Evolutionary conservation across 2,113 vertebrate species (phyloP), one percentile per base, ranked within the genome.

Genomic region (Megaceryle maxima): DNA sequence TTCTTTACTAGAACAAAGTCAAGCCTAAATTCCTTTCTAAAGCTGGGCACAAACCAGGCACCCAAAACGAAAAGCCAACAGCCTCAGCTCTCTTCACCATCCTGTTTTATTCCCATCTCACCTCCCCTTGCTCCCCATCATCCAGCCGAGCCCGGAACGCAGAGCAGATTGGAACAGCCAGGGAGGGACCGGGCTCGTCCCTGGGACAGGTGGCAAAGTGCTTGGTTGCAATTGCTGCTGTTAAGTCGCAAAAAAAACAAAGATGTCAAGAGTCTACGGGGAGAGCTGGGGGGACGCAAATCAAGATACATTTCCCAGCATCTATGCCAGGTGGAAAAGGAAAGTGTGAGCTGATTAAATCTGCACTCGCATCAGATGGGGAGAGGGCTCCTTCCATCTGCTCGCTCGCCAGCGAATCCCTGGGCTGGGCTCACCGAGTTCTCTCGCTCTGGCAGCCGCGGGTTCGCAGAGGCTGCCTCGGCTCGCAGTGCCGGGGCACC

Each of bases 331-430:
- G 95, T 90, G 90, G 93, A 79, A 67, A 77, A 88, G 79, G 59
- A 93, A 95, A 93, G 84, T 16, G 79, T 20, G 92, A 97, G 91
- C 91, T 83, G 93, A 94, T 93, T 83, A 92, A 93, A 96, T 95
- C 94, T 46, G 90, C 1, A 70, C 87, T 91, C 11, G 28, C 19
- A 6, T 96, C 96, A 95, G 95, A 86, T 80, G 94, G 94, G 88
- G 89, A 94, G 87, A 94, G 88, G 64, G 46, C 81, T 85, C 90
- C 94, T 93, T 96, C 96, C 95, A 97, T 97, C 96, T 96, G 91
- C 22, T 29, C 15, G 51, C 46, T 88, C 10, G 1, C 72, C 66
- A n/a, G 88, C 1, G 4, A 16, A 33, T 73, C 86, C 93, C 21
- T 22, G 4, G 70, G 80, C 74, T 75, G 83, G 55, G 28, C 15